A percentile compares a stretch with the other conserved stretches of the same genome.
Evolutionary conservation across 2,888 invertebrate species (phyloP).

Genomic region (Argyresthia albistria): DNA sequence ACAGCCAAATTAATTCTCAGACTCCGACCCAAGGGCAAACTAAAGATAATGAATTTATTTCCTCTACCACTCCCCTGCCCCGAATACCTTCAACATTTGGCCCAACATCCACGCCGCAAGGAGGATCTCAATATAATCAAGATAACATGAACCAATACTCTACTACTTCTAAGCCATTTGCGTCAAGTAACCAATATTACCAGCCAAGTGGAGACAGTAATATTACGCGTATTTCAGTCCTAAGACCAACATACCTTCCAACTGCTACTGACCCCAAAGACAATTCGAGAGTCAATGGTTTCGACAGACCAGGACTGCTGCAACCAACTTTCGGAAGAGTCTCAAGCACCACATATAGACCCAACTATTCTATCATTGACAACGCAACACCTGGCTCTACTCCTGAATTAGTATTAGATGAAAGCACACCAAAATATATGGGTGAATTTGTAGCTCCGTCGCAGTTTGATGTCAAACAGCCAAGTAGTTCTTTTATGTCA

Average conservation of each 20-base stretch:
- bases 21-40: neutral
- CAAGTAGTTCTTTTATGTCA: too few relatives aligned
- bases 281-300: neutral
- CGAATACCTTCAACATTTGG: neutral
- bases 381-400: neutral
- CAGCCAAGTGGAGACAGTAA: too few relatives aligned
- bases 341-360: slow-evolving; percentile 20
- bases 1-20: neutral
- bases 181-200: neutral
- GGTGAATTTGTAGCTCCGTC: too few relatives aligned
- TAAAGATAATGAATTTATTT: neutral
- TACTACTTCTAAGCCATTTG: slow-evolving; percentile 17
- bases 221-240: neutral
- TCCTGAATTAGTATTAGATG: too few relatives aligned
- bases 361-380: slow-evolving; percentile 12
- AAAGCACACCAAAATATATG: too few relatives aligned
- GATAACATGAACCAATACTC: neutral
- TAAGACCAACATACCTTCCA: neutral
- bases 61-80: neutral
- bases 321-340: slow-evolving; percentile 3
- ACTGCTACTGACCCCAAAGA: neutral
- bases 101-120: neutral
- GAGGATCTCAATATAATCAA: too few relatives aligned
- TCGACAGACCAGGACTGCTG: too few relatives aligned
- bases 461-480: too few relatives aligned